A percentile compares a stretch with the other conserved stretches of the same genome.
Evolutionary conservation across 2,888 invertebrate genomes (phyloP).

Genomic region (Morinoia aosen): DNA sequence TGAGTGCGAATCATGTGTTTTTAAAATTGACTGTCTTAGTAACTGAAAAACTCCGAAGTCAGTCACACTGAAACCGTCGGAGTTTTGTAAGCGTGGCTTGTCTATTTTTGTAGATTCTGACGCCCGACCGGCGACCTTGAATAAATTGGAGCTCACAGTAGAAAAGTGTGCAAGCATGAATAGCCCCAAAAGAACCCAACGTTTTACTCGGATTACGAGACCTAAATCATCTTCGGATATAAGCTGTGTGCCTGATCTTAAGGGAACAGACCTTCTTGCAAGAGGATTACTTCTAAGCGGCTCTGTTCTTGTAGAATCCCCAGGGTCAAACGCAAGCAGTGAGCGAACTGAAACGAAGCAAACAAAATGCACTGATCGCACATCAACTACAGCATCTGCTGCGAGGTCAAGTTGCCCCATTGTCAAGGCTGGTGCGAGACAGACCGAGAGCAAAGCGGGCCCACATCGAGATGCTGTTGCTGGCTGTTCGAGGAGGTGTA

Average conservation of each 20-base stretch:
- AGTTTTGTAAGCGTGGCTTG: background rate
- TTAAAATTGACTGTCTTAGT: background rate
- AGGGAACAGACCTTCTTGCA: too few relatives aligned
- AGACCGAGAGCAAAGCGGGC: background rate
- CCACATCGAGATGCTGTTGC: background rate
- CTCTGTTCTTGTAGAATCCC: too few relatives aligned
- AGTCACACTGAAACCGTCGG: background rate
- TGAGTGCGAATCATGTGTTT: background rate
- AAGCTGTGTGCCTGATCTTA: background rate
- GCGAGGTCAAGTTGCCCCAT: background rate
- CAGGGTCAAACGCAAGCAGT: background rate
- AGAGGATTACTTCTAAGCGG: too few relatives aligned
- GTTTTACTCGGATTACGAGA: background rate
- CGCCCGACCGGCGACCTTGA: background rate
- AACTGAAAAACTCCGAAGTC: background rate
- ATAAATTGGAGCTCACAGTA: background rate
- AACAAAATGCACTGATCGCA: background rate
- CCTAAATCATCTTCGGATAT: background rate
- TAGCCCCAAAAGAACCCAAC: background rate
- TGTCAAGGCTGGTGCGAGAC: background rate
- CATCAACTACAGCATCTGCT: background rate
- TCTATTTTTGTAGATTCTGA: background rate
- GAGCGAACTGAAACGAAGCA: background rate
- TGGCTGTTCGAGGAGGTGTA: background rate
- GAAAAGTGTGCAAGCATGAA: background rate